Evolutionary conservation across 2,888 invertebrate species (phyloP), one percentile per base, ranked within the genome.

Genomic region (Lithophane ornitopus): DNA sequence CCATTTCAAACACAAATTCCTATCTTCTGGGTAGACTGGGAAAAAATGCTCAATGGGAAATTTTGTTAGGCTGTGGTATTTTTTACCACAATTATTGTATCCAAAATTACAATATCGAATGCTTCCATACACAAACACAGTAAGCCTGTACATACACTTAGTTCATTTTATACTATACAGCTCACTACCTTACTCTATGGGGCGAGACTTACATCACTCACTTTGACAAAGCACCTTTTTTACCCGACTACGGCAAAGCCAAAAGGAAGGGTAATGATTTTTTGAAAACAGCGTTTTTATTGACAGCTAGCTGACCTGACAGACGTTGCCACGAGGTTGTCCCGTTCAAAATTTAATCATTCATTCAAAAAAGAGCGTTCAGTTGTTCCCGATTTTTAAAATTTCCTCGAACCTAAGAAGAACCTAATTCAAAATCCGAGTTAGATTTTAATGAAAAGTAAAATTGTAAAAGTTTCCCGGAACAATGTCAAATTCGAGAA

Each of bases 181-280:
- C 26, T 41, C 61, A 59, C 67, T 76, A 71, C 46, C 58, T 76
- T 69, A 77, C 72, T 0, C 49, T 54, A 46, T 1, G 12, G 82
- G 83, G 82, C 82, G 81, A 81, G 82, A 80, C 11, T 39, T 22
- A 66, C 54, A 28, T 28, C 59, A 67, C 22, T 58, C 39, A 59
- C 41, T 52, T 67, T 19, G 34, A 41, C n/a, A n/a, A 80, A 80
- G 80, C 80, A 77, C 66, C 59, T 76, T 59, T 54, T 52, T 34
- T 34, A 34, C 34, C 34, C 34, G 34, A 34, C 34, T 34, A 34
- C 34, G 0, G 4, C 34, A 34, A 34, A 6, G 34, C 34, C 34
- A 34, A 34, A 34, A 34, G 34, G 34, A 34, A 34, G 34, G 34
- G 34, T 34, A 34, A 4, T 44, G 34, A 28, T 58, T 52, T 44